Evolutionary conservation across 2,888 invertebrate species (phyloP).

Genomic region (Bombylius major): DNA sequence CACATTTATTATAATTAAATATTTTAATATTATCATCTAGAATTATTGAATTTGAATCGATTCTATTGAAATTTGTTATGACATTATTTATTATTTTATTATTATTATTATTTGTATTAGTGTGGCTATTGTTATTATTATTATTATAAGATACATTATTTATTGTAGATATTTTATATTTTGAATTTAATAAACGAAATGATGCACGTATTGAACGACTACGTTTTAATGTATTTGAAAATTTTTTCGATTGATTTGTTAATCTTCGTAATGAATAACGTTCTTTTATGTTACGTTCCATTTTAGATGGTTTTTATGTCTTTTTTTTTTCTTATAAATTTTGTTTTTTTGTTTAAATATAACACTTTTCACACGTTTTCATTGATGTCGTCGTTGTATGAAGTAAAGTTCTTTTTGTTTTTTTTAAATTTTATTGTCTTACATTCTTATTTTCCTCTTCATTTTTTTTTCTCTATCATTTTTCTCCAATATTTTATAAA

Average conservation of each 20-base stretch:
- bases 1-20: constrained; percentile 9
- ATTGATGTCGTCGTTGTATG: no score
- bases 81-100: background rate
- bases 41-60: constrained; percentile 17
- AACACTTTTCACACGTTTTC: no score
- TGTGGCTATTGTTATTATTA: no score
- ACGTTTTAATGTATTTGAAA: constrained; percentile 37
- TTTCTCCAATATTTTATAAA: no score
- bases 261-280: constrained; percentile 11
- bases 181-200: constrained; percentile 50
- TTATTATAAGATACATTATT: constrained; percentile 1
- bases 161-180: constrained; percentile 39
- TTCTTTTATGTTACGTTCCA: constrained; percentile 17
- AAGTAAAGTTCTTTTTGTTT: no score
- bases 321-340: no score
- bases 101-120: no score
- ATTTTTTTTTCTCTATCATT: no score
- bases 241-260: constrained; percentile 1
- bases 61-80: background rate
- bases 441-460: no score
- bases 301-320: background rate
- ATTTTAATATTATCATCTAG: constrained; percentile 2
- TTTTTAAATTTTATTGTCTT: no score
- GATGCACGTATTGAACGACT: constrained; percentile 59
- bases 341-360: no score